A percentile compares a stretch with the other conserved stretches of the same genome.
Evolutionary conservation across 2,113 vertebrate species (phyloP).

Genomic region (Suncus etruscus): DNA sequence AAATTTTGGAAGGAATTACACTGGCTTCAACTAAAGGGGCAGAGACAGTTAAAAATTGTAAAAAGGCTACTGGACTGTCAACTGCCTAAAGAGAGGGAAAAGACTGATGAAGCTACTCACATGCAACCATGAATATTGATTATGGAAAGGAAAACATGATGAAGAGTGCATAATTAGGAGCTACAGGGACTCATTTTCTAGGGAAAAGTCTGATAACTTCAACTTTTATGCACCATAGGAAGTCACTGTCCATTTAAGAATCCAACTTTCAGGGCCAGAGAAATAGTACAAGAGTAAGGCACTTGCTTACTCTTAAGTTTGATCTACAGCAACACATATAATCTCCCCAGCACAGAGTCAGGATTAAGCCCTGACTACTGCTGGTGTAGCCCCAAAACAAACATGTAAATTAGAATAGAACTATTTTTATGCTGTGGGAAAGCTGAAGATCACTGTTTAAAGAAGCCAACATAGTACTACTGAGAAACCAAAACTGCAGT

Average conservation of each 20-base stretch:
- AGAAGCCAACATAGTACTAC: not conserved
- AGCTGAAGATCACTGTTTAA: not conserved
- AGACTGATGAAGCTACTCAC: not conserved
- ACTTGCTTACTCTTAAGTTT: too few species aligned
- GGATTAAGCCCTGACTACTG: too few species aligned
- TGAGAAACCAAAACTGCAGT: not conserved
- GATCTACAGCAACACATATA: too few species aligned
- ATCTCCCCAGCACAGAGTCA: too few species aligned
- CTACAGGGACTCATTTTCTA: not conserved
- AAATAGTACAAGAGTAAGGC: not conserved
- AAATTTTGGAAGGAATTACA: conserved; percentile 33
- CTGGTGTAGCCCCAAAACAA: too few species aligned
- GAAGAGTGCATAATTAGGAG: not conserved
- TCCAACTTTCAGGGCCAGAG: not conserved
- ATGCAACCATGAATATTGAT: not conserved
- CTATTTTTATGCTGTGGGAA: not conserved
- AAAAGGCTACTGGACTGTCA: not conserved
- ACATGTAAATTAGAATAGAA: too few species aligned
- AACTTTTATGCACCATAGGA: not conserved
- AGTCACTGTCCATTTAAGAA: not conserved
- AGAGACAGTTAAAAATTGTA: not conserved
- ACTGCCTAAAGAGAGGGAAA: not conserved
- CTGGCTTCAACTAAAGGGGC: not conserved
- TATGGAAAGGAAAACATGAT: not conserved
- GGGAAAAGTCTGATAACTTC: not conserved